Conservation (phyloP, 2,797 vertebrate species). For the Coendou prehensilis region DNA sequence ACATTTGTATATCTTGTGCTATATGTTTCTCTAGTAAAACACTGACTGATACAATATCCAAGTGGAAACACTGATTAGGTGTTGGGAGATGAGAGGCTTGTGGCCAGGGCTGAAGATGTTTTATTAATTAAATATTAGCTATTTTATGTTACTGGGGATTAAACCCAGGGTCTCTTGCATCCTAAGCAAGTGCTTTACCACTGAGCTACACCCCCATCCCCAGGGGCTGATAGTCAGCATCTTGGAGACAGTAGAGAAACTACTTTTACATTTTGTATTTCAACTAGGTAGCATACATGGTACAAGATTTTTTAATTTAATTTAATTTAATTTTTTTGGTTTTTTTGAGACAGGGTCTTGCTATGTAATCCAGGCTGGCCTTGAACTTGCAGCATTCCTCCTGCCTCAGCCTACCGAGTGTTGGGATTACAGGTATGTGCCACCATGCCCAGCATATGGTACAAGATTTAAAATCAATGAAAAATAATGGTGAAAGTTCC, state of each 20-base stretch:
- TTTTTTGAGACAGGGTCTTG: not conserved
- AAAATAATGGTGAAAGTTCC: not conserved
- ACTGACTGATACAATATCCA: not conserved
- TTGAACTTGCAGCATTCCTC: too few species aligned
- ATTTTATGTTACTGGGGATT: not conserved
- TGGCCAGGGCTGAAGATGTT: not conserved
- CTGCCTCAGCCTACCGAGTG: too few species aligned
- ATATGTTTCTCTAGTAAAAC: not conserved
- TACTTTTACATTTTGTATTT: constrained; percentile 14
- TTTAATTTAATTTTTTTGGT: not conserved
- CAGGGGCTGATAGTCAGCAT: not conserved
- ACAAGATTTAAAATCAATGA: not conserved
- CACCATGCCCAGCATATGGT: not conserved
- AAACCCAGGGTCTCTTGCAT: not conserved
- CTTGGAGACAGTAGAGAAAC: not conserved
- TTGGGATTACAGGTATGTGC: too few species aligned
- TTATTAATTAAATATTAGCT: not conserved
- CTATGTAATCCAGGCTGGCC: not conserved
- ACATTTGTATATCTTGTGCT: not conserved
- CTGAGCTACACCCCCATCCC: not conserved
- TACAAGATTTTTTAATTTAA: not conserved
- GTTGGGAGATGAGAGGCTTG: not conserved
- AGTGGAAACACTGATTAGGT: not conserved
- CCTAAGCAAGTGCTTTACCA: not conserved
- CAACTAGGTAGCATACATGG: not conserved